Percentiles rank a stretch among this genome's conserved stretches.
Evolutionary conservation across 2,113 vertebrate genomes (phyloP).

Genomic region (Dasyurus viverrinus): DNA sequence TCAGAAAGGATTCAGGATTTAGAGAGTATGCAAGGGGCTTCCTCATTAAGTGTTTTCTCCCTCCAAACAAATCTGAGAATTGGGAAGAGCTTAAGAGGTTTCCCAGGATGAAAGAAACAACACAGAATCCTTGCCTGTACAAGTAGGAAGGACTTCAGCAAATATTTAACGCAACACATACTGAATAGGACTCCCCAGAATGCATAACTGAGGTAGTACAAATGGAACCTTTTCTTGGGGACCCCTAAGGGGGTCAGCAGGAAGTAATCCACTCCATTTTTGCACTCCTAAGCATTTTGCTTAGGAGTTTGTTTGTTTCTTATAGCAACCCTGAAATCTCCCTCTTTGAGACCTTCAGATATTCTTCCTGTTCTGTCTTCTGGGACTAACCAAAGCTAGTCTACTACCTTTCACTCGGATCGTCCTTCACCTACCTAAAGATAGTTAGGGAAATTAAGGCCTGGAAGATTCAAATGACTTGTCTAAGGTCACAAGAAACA

Average conservation of each 20-base stretch:
- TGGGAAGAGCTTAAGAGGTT: not conserved
- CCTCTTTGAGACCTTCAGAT: not conserved
- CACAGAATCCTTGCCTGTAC: not conserved
- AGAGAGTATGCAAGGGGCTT: not conserved
- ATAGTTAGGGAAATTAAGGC: not conserved
- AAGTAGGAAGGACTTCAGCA: not conserved
- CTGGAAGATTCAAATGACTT: too few relatives aligned
- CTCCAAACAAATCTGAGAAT: not conserved
- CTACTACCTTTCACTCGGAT: not conserved
- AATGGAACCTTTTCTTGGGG: not conserved
- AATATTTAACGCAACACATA: not conserved
- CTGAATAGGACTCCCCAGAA: not conserved
- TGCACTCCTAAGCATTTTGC: not conserved
- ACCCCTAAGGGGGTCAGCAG: not conserved
- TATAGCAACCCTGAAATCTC: not conserved
- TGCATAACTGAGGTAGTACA: not conserved
- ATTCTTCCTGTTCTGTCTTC: not conserved
- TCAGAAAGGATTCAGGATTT: not conserved
- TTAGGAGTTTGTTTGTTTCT: not conserved
- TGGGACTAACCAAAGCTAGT: not conserved
- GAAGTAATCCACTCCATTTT: not conserved
- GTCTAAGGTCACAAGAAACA: not conserved
- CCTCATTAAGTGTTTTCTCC: not conserved
- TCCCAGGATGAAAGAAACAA: not conserved
- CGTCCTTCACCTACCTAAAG: not conserved